These are phyloP conservation scores for Armadillidium nasatum DNA, from an alignment of 1,140 invertebrate genomes.

Conservation along the genomic window DNA sequence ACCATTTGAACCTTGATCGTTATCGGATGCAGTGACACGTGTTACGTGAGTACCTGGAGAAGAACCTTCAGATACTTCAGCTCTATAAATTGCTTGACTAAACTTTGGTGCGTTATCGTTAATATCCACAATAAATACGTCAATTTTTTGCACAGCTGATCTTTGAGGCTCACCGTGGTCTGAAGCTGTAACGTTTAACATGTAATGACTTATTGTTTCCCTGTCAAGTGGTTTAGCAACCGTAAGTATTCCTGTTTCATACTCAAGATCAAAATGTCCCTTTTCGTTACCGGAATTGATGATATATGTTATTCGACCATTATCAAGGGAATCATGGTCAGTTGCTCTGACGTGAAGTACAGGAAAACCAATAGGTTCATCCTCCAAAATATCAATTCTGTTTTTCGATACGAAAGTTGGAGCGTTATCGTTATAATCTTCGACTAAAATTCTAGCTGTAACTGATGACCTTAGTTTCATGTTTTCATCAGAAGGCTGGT, in stretches of 20 bases:
- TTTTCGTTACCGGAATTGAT: constrained; percentile 77
- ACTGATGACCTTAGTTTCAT: constrained; percentile 68
- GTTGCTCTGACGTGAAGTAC: constrained; percentile 74
- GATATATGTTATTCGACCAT: constrained; percentile 77
- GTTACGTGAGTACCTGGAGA: constrained; percentile 68
- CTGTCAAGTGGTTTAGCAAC: constrained; percentile 64
- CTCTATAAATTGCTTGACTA: constrained; percentile 65
- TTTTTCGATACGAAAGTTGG: constrained; percentile 69
- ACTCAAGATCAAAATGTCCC: constrained; percentile 70
- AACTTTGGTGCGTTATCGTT: constrained; percentile 77
- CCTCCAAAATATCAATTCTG: constrained; percentile 52
- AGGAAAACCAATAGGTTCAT: constrained; percentile 58
- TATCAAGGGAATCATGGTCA: constrained; percentile 77
- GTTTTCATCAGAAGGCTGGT: constrained; percentile 64
- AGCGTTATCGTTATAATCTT: constrained; percentile 81
- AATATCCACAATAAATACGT: constrained; percentile 65
- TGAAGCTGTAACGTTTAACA: constrained; percentile 70
- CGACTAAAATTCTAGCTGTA: constrained; percentile 72
- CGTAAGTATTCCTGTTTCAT: constrained; percentile 68
- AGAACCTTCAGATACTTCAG: constrained; percentile 73
- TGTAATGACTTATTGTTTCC: constrained; percentile 54
- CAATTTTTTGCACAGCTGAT: constrained; percentile 57
- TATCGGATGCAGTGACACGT: constrained; percentile 68
- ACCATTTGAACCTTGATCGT: constrained; percentile 61
- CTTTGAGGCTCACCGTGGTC: constrained; percentile 72